Evolutionary conservation across 2,797 vertebrate species (phyloP), one percentile per base, ranked within the genome.

Genomic region (Macropus fuliginosus): DNA sequence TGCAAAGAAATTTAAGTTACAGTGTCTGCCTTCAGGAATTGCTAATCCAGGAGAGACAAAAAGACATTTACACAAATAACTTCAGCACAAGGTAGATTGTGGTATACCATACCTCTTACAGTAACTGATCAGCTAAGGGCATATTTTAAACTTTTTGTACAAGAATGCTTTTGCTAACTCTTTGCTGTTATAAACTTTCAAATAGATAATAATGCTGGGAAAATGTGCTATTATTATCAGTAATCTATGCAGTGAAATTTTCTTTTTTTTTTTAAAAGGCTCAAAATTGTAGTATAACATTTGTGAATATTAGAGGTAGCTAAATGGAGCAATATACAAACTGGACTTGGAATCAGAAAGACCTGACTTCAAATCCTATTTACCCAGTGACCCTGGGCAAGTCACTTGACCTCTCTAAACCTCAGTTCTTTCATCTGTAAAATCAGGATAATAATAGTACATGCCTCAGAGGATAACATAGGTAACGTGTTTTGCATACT

Each of bases 181-280:
- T 96, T 90, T 92, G 1, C 28, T 96, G 90, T 96, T 94, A 91
- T 1, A 55, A 28, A 91, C 92, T 29, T 93, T 52, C 90, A 59
- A 89, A 81, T 46, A 81, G 66, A 46, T 94, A 94, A 91, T 6
- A 27, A 16, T 34, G 24, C 27, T 28, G 14, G 94, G 91, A 27
- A 28, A 27, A 54, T 46, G 24, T 6, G 11, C 74, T 81, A 81
- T 46, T 81, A 46, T 81, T 81, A 46, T 9, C 21, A 81, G 6
- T 81, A 81, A 24, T 81, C 40, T 81, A 3, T 24, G 46, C 40
- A 96, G 12, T 90, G 93, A 92, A 89, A 59, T 96, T 54, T 94
- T 24, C 74, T 93, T 50, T 21, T 55, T 66, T 74, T 27, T 57
- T n/a, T 40, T 57, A 34, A 18, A 18, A 87, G 55, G 92, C 93